Evolutionary conservation across 2,113 vertebrate species (phyloP).

Genomic region (Tragelaphus buxtoni): DNA sequence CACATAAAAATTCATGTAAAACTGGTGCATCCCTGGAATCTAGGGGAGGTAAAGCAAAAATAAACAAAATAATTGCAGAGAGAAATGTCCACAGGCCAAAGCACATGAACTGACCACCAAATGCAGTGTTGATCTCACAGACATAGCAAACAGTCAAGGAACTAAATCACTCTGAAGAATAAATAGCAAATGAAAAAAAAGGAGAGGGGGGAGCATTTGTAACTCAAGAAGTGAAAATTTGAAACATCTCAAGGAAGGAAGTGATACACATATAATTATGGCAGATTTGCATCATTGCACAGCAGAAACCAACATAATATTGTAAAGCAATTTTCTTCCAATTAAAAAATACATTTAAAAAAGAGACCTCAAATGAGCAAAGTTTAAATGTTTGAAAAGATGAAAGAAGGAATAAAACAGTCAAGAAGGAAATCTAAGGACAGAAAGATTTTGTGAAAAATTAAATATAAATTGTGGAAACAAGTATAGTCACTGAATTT

Average conservation of each 20-base stretch:
- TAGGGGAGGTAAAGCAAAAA: neutral
- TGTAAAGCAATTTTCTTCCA: neutral
- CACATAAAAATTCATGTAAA: neutral
- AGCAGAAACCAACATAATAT: neutral
- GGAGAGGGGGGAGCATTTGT: fast-evolving
- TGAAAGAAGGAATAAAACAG: neutral
- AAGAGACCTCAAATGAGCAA: neutral
- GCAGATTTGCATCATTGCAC: neutral
- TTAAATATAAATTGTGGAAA: neutral
- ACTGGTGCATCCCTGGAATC: neutral
- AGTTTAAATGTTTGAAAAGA: neutral
- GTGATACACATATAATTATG: neutral
- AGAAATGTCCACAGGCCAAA: neutral
- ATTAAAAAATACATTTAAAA: neutral
- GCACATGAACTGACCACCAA: neutral
- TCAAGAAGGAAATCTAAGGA: neutral
- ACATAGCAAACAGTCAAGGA: neutral
- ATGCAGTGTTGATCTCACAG: neutral
- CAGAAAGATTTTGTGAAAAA: neutral
- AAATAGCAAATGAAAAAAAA: neutral
- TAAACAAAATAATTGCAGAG: neutral
- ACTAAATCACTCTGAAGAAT: neutral
- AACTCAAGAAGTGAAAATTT: neutral
- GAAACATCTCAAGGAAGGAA: neutral
- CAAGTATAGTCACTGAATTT: neutral